Evolutionary conservation across 1,140 invertebrate genomes (phyloP).

Genomic region (Magallana ariakensis): DNA sequence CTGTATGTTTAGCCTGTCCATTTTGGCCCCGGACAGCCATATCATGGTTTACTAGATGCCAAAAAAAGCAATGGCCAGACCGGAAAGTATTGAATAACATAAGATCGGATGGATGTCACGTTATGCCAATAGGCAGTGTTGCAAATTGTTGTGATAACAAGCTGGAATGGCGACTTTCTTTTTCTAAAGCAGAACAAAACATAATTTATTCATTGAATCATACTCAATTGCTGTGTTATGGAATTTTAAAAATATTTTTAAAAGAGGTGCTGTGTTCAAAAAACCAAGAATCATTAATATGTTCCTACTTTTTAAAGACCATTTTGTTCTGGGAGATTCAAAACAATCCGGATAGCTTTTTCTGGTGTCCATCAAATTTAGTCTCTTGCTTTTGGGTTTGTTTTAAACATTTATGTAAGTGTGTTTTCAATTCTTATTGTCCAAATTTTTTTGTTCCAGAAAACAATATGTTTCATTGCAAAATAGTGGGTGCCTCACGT

Average conservation of each 20-base stretch:
- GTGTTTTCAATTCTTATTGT: neutral
- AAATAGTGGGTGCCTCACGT: neutral
- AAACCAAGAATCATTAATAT: neutral
- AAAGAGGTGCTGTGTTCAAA: constrained; percentile 21
- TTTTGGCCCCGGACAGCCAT: neutral
- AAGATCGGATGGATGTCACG: neutral
- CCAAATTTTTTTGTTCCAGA: constrained; percentile 39
- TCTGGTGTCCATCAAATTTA: neutral
- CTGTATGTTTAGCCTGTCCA: neutral
- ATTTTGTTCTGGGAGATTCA: constrained; percentile 5
- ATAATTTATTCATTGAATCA: constrained; percentile 38
- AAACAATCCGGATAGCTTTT: no score
- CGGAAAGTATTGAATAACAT: neutral
- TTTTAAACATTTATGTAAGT: constrained; percentile 23
- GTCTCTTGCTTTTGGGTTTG: constrained; percentile 25
- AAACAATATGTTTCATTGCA: constrained; percentile 4
- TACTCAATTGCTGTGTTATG: constrained; percentile 35
- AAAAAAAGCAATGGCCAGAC: neutral
- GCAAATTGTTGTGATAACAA: neutral
- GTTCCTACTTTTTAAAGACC: constrained; percentile 46
- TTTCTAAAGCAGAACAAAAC: constrained; percentile 35
- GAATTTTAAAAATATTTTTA: constrained; percentile 35
- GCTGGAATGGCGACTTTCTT: constrained; percentile 45
- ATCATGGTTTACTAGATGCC: neutral
- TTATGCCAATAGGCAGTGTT: constrained; percentile 16